Percentiles rank a stretch among this genome's conserved stretches.
phyloP scores from a whole-genome alignment of 2,888 invertebrate genomes.

The Bhutanitis thaidina region DNA sequence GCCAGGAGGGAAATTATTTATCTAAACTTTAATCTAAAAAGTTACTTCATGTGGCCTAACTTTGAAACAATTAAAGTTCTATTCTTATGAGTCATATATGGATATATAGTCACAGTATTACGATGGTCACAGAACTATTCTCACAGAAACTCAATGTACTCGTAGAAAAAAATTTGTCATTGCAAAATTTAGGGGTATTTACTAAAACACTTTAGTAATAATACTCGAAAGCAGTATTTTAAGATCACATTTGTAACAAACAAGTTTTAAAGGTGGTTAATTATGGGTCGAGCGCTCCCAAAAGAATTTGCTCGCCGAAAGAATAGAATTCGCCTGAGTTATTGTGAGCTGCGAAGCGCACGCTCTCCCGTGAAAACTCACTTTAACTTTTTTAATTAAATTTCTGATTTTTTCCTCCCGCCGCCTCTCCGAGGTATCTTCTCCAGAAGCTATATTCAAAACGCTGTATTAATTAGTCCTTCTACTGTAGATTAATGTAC shows the following conservation, averaged over 20 bases:
- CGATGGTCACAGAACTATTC: too few relatives aligned
- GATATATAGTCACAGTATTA: too few relatives aligned
- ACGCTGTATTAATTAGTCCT: constrained; percentile 73
- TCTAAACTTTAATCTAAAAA: too few relatives aligned
- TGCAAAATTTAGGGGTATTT: too few relatives aligned
- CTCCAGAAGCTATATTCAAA: constrained; percentile 65
- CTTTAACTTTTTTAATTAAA: constrained; percentile 79
- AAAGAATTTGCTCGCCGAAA: constrained; percentile 52
- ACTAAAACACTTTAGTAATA: too few relatives aligned
- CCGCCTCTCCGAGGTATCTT: constrained; percentile 50
- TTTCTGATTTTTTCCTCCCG: constrained; percentile 65
- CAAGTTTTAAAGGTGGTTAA: constrained; percentile 39
- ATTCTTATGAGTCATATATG: too few relatives aligned
- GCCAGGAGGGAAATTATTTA: too few relatives aligned
- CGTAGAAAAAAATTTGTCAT: too few relatives aligned
- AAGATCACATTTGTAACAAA: constrained; percentile 15
- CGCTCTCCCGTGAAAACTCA: constrained; percentile 74
- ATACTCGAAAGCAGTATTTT: constrained; percentile 1
- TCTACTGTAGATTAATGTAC: constrained; percentile 60
- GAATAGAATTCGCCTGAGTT: constrained; percentile 65
- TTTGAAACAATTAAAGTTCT: too few relatives aligned
- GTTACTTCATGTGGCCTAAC: too few relatives aligned
- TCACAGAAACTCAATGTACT: too few relatives aligned
- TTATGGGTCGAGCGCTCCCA: constrained; percentile 35
- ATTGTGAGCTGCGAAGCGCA: constrained; percentile 58